Evolutionary conservation across 2,797 vertebrate species (phyloP), one percentile per base, ranked within the genome.

Genomic region (Agapornis canus): DNA sequence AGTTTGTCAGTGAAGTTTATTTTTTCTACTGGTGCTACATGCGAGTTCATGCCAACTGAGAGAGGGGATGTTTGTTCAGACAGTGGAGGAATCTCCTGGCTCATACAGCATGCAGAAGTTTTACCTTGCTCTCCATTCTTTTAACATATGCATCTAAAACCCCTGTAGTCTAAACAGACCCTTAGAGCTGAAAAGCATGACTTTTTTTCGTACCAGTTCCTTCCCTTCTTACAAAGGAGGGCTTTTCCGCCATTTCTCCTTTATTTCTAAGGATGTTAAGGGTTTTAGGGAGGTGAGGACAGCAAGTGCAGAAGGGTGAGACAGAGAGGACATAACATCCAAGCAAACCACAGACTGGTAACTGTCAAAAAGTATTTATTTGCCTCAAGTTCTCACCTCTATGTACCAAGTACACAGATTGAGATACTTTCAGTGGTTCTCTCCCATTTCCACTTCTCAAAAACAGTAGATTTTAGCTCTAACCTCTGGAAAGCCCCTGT

Each of bases 211-310:
- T 4, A 5, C 71, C 15, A 39, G 14, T 42, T 85, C 32, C 13
- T 18, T 85, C 5, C 20, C 31, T 51, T 52, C 56, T 72, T 63
- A 70, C 10, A 37, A 59, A 66, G 10, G 5, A 35, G 3, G 2
- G 2, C 51, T 31, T 75, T 60, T 9, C 3, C 11, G 11, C 18
- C 35, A 26, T 49, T 85, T 51, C 6, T 52, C 32, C 9, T 43
- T 4, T 40, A 42, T 73, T 85, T 79, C 63, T 18, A 35, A 1
- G 3, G 13, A 47, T 5, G 5, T 47, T 60, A 61, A 37, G 42
- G 7, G 7, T 4, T 72, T 86, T 37, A 2, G 3, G 5, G 7
- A 8, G n/a, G 5, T 5, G 7, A 79, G 9, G 9, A 57, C 1
- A 3, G 31, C 40, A 88, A 26, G 2, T 56, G 21, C 21, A 76